A percentile compares a stretch with the other conserved stretches of the same genome.
Evolutionary conservation across 2,113 vertebrate species (phyloP).

Genomic region (Phyllostomus hastatus): DNA sequence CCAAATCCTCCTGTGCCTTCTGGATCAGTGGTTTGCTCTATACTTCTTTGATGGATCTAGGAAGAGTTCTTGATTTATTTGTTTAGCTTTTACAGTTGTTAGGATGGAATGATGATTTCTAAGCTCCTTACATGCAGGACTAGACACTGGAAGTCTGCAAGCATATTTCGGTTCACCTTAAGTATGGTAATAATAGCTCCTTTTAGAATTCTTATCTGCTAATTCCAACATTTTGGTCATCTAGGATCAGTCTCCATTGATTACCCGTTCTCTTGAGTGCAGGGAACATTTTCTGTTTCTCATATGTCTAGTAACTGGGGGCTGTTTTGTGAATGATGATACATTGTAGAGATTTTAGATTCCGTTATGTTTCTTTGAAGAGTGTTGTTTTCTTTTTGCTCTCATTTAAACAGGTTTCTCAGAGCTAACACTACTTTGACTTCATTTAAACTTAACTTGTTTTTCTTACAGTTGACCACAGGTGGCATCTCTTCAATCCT

Average conservation of each 20-base stretch:
- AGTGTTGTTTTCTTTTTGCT: not conserved
- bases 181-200: not conserved
- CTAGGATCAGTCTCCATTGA: not conserved
- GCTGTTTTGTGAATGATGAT: not conserved
- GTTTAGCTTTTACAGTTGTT: not conserved
- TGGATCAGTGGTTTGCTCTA: not conserved
- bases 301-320: not conserved
- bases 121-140: not conserved
- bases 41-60: not conserved
- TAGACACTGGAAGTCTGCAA: not conserved
- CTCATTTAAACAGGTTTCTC: not conserved
- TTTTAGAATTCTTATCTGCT: not conserved
- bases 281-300: slow-evolving; percentile 17
- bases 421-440: not conserved
- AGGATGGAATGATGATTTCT: not conserved
- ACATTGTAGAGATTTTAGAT: not conserved
- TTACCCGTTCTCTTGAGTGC: not conserved
- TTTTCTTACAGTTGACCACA: not conserved
- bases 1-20: not conserved
- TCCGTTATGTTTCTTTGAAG: not conserved
- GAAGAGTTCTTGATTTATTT: not conserved
- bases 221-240: not conserved
- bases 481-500: not conserved
- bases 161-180: not conserved
- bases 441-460: not conserved